Percentiles rank a stretch among this genome's conserved stretches.
Evolutionary conservation across 2,113 vertebrate species (phyloP).

Genomic region (human (Homo sapiens)): DNA sequence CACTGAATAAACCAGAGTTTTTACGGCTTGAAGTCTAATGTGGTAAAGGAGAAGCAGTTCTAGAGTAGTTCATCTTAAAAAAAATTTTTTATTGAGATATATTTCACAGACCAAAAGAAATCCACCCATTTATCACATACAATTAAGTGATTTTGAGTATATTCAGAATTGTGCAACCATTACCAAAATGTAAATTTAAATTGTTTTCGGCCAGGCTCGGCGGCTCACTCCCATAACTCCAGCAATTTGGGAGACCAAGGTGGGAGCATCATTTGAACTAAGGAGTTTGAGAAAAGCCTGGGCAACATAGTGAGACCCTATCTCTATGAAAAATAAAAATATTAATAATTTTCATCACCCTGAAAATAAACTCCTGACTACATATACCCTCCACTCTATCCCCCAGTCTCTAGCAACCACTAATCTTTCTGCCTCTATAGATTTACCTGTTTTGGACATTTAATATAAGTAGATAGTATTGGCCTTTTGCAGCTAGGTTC

Average conservation of each 20-base stretch:
- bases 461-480: not conserved
- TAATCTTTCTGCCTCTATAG: not conserved
- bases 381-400: not conserved
- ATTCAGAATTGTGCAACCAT: not conserved
- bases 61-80: not conserved
- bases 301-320: too few relatives aligned
- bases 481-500: not conserved
- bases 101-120: not conserved
- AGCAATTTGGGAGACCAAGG: too few relatives aligned
- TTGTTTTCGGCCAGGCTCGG: not conserved
- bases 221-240: too few relatives aligned
- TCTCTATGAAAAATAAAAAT: too few relatives aligned
- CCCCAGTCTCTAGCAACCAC: not conserved
- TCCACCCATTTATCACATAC: not conserved
- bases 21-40: not conserved
- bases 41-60: not conserved
- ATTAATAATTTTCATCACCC: not conserved
- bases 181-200: constrained; percentile 9
- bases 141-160: not conserved
- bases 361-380: not conserved
- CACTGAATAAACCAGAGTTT: not conserved
- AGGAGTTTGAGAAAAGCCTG: too few relatives aligned
- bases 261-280: too few relatives aligned
- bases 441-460: not conserved
- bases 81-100: not conserved